phyloP scores from a whole-genome alignment of 37 sponge, comb jelly and placozoan genomes.

The Bolinopsis microptera region DNA sequence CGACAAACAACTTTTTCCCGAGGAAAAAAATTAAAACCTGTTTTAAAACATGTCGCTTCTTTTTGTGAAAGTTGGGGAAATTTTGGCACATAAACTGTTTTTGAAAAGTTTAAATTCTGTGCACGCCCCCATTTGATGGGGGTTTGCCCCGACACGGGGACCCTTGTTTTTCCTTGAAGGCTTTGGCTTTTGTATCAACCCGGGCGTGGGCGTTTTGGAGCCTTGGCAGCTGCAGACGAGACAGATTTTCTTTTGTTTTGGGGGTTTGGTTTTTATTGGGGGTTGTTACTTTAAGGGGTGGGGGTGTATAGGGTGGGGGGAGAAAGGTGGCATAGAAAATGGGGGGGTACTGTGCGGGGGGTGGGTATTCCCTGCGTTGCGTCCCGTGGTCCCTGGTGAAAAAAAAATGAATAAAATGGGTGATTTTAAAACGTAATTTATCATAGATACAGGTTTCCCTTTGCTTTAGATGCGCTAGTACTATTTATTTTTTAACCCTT shows the following conservation, averaged over 20 bases:
- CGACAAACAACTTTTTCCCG: neutral
- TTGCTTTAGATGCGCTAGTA: too few relatives aligned
- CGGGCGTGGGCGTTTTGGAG: neutral
- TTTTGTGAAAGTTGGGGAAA: slow-evolving; percentile 48
- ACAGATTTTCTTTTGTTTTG: neutral
- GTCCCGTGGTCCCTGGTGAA: neutral
- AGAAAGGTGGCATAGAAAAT: neutral
- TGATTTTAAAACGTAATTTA: too few relatives aligned
- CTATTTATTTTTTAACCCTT: too few relatives aligned
- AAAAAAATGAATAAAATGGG: neutral
- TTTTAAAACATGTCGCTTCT: slow-evolving; percentile 12
- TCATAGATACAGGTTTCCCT: too few relatives aligned
- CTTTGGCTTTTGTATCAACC: neutral
- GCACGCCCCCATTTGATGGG: neutral
- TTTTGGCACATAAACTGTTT: slow-evolving; percentile 32
- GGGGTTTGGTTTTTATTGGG: neutral
- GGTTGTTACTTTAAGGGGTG: neutral
- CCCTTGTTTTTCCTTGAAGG: neutral
- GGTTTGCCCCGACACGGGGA: neutral
- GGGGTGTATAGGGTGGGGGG: neutral
- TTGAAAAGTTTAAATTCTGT: neutral
- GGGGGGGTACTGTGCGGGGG: neutral
- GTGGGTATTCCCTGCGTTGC: neutral
- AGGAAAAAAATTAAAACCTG: neutral
- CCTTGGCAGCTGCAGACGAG: neutral